These are phyloP conservation scores for Gadopsis marmoratus DNA, from an alignment of 2,797 vertebrate species.

Conservation along the genomic window DNA sequence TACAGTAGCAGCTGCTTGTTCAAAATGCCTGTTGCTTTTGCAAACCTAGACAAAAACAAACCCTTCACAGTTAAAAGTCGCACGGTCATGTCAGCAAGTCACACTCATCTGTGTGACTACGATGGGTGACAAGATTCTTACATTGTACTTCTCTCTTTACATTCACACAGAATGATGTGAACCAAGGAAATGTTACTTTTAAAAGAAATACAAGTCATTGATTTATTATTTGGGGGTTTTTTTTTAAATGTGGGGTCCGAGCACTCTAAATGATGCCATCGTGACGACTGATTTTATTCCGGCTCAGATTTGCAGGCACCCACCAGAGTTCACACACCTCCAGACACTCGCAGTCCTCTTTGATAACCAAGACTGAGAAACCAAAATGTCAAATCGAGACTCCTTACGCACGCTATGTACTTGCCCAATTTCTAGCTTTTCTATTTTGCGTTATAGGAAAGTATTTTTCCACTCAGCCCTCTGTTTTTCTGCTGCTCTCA, in stretches of 20 bases:
- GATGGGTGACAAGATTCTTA: constrained; percentile 1
- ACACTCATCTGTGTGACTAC: constrained; percentile 1
- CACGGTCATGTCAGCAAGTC: not conserved
- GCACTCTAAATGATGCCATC: constrained; percentile 6
- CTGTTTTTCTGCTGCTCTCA: constrained; percentile 29
- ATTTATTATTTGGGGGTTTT: not conserved
- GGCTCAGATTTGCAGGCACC: constrained; percentile 33
- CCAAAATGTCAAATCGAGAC: constrained; percentile 62
- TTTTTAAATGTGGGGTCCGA: not conserved
- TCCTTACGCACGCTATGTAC: constrained; percentile 66
- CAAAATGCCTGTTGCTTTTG: not conserved
- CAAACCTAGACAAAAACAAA: not conserved
- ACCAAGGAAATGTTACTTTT: not conserved
- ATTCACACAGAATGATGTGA: not conserved
- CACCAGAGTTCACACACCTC: constrained; percentile 64
- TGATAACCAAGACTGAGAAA: constrained; percentile 59
- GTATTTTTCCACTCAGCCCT: constrained; percentile 53
- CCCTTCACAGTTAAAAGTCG: constrained; percentile 12
- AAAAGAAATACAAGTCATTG: not conserved
- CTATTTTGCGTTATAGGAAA: constrained; percentile 48
- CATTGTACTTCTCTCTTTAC: not conserved
- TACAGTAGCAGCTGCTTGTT: not conserved
- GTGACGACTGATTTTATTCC: constrained; percentile 35
- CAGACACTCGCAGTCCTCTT: constrained; percentile 43
- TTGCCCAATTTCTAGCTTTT: constrained; percentile 58